Evolutionary conservation across 2,888 invertebrate species (phyloP), one percentile per base, ranked within the genome.

Genomic region (Arge pagana): DNA sequence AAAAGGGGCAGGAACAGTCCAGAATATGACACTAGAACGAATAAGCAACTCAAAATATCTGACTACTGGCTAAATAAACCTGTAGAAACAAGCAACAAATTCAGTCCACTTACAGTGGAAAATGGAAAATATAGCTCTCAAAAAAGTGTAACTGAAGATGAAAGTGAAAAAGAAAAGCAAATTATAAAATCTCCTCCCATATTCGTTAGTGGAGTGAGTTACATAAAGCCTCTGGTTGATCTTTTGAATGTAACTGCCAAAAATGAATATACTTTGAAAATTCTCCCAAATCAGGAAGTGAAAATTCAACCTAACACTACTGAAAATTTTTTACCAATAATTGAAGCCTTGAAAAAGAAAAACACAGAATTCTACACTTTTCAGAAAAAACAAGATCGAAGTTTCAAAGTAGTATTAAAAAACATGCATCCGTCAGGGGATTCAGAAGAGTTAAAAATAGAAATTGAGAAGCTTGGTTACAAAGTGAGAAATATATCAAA

Each of bases 301-400:
- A 45, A 31, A 45, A 15, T 45, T 15, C 11, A 45, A 21, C 4
- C 13, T 21, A 16, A 48, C 4, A 28, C 24, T 3, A 3, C 23
- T n/a, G 35, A 33, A n/a, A 10, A n/a, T 4, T 48, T 21, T 23
- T 5, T 10, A 35, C 7, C 3, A 33, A 35, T 48, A 7, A 15
- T 48, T 10, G 15, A 5, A n/a, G 8, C 7, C 7, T 15, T 48
- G 13, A 49, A 54, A 40, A 50, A 48, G 15, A 52, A 52, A 33
- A 49, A 50, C 2, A 50, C 56, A 3, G 52, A 52, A 24, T 55
- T 54, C 23, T 49, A 53, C 33, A 58, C 59, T 1, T 60, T 58
- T 33, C 56, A 57, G 35, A 23, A 18, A 18, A 58, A 57, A 42
- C 21, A 56, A 31, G 24, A 59, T 1, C 52, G 40, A 40, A 39